phyloP scores from a whole-genome alignment of 2,888 invertebrate genomes.

The Heliconius sara region DNA sequence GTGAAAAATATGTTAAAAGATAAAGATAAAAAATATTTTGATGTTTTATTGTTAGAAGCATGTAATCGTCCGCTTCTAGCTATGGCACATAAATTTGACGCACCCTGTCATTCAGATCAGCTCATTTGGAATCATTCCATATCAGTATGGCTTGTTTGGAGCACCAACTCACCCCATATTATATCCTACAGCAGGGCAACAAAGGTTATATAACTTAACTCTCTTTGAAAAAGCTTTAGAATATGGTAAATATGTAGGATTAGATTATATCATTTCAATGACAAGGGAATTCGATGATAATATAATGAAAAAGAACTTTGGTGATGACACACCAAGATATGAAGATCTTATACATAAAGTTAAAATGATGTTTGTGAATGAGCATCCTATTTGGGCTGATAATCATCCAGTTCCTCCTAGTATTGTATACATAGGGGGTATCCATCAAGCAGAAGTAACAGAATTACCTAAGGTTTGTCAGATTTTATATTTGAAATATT shows the following conservation, averaged over 20 bases:
- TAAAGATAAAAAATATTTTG: slow-evolving; percentile 51
- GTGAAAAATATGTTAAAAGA: slow-evolving; percentile 45
- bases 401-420: slow-evolving; percentile 68
- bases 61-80: slow-evolving; percentile 51
- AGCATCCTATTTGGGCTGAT: slow-evolving; percentile 62
- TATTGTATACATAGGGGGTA: slow-evolving; percentile 66
- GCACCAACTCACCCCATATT: slow-evolving; percentile 50
- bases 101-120: slow-evolving; percentile 61
- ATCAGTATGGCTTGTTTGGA: slow-evolving; percentile 51
- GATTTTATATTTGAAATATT: not conserved
- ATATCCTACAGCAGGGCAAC: slow-evolving; percentile 48
- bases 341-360: slow-evolving; percentile 53
- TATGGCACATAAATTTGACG: slow-evolving; percentile 59
- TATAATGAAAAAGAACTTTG: slow-evolving; percentile 51
- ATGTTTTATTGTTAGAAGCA: slow-evolving; percentile 62
- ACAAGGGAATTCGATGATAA: slow-evolving; percentile 42
- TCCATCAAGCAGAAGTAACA: slow-evolving; percentile 60
- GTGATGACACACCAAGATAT: slow-evolving; percentile 49
- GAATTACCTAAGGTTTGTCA: slow-evolving; percentile 62
- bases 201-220: slow-evolving; percentile 50
- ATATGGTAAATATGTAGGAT: slow-evolving; percentile 43
- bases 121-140: slow-evolving; percentile 53
- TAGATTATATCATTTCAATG: slow-evolving; percentile 24
- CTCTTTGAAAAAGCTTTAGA: slow-evolving; percentile 56
- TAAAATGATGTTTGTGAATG: slow-evolving; percentile 67